Evolutionary conservation across 2,888 invertebrate species (phyloP).

Genomic region (Zhuqinia jingwanae): DNA sequence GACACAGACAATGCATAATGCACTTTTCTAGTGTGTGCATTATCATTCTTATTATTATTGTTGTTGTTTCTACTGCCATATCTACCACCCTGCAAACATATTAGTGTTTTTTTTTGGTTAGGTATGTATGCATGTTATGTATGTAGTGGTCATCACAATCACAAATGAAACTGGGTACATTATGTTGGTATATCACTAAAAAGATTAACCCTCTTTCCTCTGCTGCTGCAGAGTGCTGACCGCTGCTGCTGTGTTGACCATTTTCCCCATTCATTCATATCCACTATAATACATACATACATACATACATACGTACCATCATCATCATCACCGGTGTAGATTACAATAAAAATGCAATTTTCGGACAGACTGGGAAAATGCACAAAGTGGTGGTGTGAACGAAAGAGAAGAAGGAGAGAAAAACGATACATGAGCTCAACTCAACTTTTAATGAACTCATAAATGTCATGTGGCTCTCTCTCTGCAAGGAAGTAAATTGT

Average conservation of each 20-base stretch:
- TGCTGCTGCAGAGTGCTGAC: background rate
- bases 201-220: conserved; percentile 7
- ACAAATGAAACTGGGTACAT: background rate
- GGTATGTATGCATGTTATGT: background rate
- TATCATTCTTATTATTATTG: background rate
- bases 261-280: background rate
- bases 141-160: conserved; percentile 8
- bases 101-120: background rate
- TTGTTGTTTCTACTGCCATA: background rate
- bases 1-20: background rate
- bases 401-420: background rate
- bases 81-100: background rate
- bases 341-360: conserved; percentile 43
- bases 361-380: background rate
- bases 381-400: conserved; percentile 30
- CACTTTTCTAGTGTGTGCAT: background rate
- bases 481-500: conserved; percentile 56
- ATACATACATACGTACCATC: background rate
- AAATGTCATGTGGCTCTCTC: conserved; percentile 68
- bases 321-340: background rate
- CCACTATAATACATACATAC: background rate
- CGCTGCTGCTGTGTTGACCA: background rate
- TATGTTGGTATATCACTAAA: background rate
- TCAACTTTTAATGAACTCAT: conserved; percentile 77
- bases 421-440: conserved; percentile 38